Conservation (phyloP, 1,140 invertebrate species). For the Paraescarpia echinospica region DNA sequence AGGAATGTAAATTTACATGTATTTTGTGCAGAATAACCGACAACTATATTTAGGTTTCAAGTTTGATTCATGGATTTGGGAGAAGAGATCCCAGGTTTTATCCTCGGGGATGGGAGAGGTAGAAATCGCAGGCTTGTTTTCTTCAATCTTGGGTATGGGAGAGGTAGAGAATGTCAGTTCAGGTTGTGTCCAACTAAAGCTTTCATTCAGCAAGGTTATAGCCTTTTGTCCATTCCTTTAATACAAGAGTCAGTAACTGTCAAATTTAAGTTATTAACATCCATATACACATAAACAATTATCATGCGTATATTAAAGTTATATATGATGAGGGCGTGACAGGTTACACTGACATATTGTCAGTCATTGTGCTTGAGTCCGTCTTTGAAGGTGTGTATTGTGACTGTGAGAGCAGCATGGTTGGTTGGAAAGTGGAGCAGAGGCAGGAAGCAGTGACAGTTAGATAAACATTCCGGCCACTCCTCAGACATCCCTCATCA, state of each 20-base stretch:
- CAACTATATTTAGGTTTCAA: background rate
- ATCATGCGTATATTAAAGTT: background rate
- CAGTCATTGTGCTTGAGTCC: background rate
- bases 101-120: background rate
- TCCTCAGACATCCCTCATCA: background rate
- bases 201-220: background rate
- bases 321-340: background rate
- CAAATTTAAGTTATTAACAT: background rate
- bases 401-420: background rate
- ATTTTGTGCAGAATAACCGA: background rate
- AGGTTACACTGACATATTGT: background rate
- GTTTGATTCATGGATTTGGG: background rate
- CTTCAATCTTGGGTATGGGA: background rate
- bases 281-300: no score
- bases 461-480: background rate
- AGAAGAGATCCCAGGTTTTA: background rate
- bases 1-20: background rate
- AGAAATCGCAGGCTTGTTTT: background rate
- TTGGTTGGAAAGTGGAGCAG: background rate
- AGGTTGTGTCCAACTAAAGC: background rate
- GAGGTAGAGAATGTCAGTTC: background rate
- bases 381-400: no score
- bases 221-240: background rate
- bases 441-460: background rate
- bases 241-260: background rate